Conservation (phyloP, 2,797 vertebrate genomes). For the Poecilia wingei region DNA sequence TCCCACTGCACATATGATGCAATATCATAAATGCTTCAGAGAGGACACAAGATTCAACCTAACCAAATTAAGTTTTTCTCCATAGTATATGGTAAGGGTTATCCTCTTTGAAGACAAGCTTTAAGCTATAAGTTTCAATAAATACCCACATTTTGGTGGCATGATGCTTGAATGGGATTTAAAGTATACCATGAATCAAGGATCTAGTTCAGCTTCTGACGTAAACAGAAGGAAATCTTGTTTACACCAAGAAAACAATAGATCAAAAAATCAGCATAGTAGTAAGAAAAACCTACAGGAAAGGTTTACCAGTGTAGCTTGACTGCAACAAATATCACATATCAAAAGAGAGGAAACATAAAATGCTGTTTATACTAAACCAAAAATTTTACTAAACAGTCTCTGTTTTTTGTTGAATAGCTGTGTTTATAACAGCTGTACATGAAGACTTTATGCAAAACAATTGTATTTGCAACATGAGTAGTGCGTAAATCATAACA, state of each 20-base stretch:
- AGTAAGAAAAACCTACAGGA: constrained; percentile 9
- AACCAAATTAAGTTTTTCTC: constrained; percentile 34
- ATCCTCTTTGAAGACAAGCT: constrained; percentile 60
- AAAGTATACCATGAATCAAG: constrained; percentile 28
- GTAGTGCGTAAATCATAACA: constrained; percentile 23
- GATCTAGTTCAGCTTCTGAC: constrained; percentile 16
- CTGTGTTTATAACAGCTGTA: constrained; percentile 19
- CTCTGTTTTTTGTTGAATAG: constrained; percentile 24
- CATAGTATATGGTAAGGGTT: constrained; percentile 40
- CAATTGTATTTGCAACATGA: constrained; percentile 32
- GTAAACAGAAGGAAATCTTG: constrained; percentile 3
- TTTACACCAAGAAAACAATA: constrained; percentile 22
- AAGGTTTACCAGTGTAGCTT: background rate
- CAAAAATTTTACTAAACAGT: constrained; percentile 5
- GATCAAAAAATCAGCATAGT: background rate
- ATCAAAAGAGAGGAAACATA: constrained; percentile 7
- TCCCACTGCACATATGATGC: background rate
- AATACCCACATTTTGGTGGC: constrained; percentile 73
- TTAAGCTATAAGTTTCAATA: constrained; percentile 67
- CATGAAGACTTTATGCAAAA: constrained; percentile 26
- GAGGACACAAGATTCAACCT: constrained; percentile 48
- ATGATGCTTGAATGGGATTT: constrained; percentile 57
- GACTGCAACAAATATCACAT: background rate
- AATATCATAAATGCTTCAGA: constrained; percentile 10
- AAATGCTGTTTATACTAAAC: constrained; percentile 16